phyloP scores from a whole-genome alignment of 1,140 invertebrate species.

The Phymorhynchus buccinoides region DNA sequence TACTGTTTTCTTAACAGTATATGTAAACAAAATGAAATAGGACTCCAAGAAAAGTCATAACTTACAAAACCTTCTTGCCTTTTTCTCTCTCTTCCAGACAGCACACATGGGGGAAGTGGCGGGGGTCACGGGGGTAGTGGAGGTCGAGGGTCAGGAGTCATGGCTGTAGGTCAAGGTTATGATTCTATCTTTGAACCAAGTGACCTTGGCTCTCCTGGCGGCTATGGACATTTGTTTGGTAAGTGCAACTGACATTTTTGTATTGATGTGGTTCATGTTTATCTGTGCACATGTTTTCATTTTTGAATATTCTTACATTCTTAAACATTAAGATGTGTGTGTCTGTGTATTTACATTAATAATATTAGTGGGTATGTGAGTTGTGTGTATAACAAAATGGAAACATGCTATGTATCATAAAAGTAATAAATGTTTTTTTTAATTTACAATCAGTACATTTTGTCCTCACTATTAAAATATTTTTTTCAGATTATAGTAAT shows the following conservation, averaged over 20 bases:
- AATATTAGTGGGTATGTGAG: too few species aligned
- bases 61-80: too few species aligned
- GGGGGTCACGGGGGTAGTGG: conserved; percentile 66
- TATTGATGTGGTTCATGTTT: too few species aligned
- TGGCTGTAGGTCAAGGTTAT: conserved; percentile 55
- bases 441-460: not conserved
- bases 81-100: conserved; percentile 17
- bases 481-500: too few species aligned
- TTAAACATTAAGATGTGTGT: conserved; percentile 6
- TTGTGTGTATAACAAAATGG: not conserved
- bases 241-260: conserved; percentile 30
- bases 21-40: too few species aligned
- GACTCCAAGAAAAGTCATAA: too few species aligned
- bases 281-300: not conserved
- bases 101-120: conserved; percentile 58
- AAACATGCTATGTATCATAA: too few species aligned
- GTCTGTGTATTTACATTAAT: not conserved
- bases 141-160: conserved; percentile 52
- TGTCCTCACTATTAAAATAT: not conserved
- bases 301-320: not conserved
- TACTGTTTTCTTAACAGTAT: too few species aligned
- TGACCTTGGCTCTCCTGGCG: conserved; percentile 56
- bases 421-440: too few species aligned
- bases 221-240: conserved; percentile 59
- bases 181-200: conserved; percentile 58